A percentile compares a stretch with the other conserved stretches of the same genome.
Evolutionary conservation across 2,113 vertebrate genomes (phyloP).

Genomic region (Otis tarda): DNA sequence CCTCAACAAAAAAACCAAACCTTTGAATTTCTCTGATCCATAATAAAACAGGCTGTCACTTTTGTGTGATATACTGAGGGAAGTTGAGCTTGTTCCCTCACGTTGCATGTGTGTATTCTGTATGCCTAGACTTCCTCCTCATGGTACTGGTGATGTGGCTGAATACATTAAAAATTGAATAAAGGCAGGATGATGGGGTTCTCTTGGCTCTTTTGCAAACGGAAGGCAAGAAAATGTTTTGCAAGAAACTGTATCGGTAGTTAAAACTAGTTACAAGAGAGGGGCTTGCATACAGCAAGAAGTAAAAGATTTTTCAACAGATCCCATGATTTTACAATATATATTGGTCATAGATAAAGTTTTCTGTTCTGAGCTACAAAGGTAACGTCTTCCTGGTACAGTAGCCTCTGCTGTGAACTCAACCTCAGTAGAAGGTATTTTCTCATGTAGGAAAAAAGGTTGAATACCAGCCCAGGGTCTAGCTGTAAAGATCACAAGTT

Average conservation of each 20-base stretch:
- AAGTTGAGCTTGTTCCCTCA: background rate
- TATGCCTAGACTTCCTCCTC: background rate
- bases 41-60: background rate
- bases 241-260: background rate
- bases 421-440: background rate
- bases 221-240: background rate
- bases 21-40: background rate
- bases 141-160: background rate
- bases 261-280: background rate
- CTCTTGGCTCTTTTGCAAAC: background rate
- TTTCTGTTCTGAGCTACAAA: background rate
- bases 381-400: background rate
- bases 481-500: background rate
- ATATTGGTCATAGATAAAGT: background rate
- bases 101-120: rapidly evolving
- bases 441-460: background rate
- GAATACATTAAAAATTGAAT: background rate
- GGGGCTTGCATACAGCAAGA: background rate
- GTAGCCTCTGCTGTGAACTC: background rate
- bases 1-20: background rate
- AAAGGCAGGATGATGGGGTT: background rate
- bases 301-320: background rate
- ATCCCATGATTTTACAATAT: background rate
- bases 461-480: background rate
- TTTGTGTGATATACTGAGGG: background rate